These are phyloP conservation scores for Lycaon pictus DNA, from an alignment of 2,113 vertebrate species.

Conservation along the genomic window DNA sequence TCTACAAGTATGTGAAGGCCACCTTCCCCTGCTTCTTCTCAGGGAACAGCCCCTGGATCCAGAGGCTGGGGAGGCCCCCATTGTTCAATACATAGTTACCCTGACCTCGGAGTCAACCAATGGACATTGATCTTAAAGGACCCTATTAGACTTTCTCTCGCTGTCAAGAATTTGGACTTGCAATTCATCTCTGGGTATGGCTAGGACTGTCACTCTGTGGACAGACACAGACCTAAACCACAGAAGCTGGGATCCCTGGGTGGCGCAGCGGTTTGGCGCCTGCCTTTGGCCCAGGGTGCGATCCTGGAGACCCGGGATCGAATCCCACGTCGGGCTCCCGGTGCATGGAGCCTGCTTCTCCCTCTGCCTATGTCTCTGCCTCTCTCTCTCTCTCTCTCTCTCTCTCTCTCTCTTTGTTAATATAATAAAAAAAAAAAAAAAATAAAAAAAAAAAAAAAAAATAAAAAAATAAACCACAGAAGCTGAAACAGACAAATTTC, in stretches of 20 bases:
- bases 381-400: too few relatives aligned
- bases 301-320: too few relatives aligned
- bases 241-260: too few relatives aligned
- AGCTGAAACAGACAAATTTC: neutral
- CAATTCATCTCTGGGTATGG: neutral
- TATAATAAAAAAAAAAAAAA: too few relatives aligned
- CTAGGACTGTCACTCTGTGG: neutral
- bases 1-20: neutral
- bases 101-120: neutral
- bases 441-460: too few relatives aligned
- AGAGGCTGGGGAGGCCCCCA: neutral
- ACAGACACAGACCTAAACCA: neutral
- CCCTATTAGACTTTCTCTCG: neutral
- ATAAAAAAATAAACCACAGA: neutral
- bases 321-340: too few relatives aligned
- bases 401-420: too few relatives aligned
- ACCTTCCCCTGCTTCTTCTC: neutral
- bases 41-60: neutral
- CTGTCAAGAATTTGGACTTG: neutral
- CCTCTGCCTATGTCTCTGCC: too few relatives aligned
- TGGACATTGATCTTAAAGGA: neutral
- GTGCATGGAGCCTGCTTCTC: too few relatives aligned
- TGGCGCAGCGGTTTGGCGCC: too few relatives aligned
- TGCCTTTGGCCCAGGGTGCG: too few relatives aligned
- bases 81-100: neutral